phyloP scores from a whole-genome alignment of 2,113 vertebrate genomes.

The Dasyurus viverrinus region DNA sequence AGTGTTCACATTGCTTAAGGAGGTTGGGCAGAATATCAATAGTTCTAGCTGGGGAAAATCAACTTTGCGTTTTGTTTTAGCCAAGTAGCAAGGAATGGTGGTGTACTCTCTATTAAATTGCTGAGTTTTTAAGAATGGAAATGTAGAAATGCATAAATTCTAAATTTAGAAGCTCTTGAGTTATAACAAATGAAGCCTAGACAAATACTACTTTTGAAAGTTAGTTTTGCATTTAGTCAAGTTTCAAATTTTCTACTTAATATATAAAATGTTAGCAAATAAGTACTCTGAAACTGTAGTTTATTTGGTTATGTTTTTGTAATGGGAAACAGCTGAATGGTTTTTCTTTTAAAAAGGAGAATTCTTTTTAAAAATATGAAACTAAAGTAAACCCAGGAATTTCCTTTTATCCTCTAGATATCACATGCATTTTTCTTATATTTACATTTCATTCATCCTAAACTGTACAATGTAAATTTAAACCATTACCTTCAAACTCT shows the following conservation, averaged over 20 bases:
- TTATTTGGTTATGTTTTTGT: neutral
- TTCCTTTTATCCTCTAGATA: neutral
- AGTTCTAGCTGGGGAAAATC: constrained; percentile 37
- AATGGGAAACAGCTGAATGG: neutral
- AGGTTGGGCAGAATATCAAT: constrained; percentile 74
- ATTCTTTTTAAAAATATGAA: neutral
- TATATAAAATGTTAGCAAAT: neutral
- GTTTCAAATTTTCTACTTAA: neutral
- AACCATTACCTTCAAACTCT: neutral
- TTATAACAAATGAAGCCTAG: neutral
- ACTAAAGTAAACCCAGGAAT: neutral
- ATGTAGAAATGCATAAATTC: neutral
- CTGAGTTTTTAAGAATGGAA: neutral
- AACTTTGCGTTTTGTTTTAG: constrained; percentile 9
- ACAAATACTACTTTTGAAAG: neutral
- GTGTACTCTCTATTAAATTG: neutral
- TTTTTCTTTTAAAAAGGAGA: neutral
- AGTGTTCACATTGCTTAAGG: constrained; percentile 79
- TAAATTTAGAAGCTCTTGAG: neutral
- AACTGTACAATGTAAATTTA: neutral
- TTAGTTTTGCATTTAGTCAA: neutral
- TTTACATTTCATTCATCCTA: neutral
- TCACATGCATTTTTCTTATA: fast-evolving
- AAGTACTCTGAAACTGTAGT: fast-evolving
- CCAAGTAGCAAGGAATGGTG: neutral